Percentiles rank a stretch among this genome's conserved stretches.
These are phyloP conservation scores for Gymnothorax reevesii DNA, from an alignment of 2,797 vertebrate genomes.

Conservation along the genomic window DNA sequence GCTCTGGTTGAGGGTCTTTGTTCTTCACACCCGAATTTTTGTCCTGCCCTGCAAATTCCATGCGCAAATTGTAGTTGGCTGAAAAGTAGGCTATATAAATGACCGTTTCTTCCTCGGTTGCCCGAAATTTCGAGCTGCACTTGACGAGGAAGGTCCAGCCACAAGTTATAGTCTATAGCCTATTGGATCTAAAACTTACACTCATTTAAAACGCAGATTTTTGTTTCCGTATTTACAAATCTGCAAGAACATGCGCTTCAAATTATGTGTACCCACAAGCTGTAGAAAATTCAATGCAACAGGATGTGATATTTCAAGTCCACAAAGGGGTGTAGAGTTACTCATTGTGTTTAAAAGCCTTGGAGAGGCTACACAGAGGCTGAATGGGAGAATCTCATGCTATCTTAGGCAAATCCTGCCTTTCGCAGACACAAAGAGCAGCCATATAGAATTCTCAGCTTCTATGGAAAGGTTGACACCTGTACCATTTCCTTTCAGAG, in stretches of 20 bases:
- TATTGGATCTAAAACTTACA: background rate
- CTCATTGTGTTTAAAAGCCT: slow-evolving; percentile 43
- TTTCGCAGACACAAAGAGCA: slow-evolving; percentile 59
- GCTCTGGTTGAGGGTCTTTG: background rate
- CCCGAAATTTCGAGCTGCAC: no score
- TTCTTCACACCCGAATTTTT: background rate
- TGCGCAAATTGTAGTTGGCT: background rate
- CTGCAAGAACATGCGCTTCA: background rate
- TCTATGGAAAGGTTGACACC: slow-evolving; percentile 67
- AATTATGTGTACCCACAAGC: slow-evolving; percentile 5
- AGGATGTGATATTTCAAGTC: slow-evolving; percentile 15
- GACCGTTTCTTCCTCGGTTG: no score
- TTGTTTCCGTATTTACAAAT: background rate
- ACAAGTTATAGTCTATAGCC: background rate
- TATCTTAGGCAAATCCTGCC: slow-evolving; percentile 63
- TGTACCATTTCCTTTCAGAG: slow-evolving; percentile 72
- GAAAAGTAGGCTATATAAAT: background rate
- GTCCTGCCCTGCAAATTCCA: background rate
- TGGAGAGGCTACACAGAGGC: slow-evolving; percentile 39
- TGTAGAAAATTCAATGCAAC: slow-evolving; percentile 11
- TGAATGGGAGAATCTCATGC: slow-evolving; percentile 53
- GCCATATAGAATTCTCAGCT: slow-evolving; percentile 63
- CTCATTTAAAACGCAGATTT: background rate
- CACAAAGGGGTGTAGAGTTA: slow-evolving; percentile 2
- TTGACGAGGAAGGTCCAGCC: background rate